These are phyloP conservation scores for Parnassius glacialis DNA, from an alignment of 2,888 invertebrate species.

Conservation along the genomic window DNA sequence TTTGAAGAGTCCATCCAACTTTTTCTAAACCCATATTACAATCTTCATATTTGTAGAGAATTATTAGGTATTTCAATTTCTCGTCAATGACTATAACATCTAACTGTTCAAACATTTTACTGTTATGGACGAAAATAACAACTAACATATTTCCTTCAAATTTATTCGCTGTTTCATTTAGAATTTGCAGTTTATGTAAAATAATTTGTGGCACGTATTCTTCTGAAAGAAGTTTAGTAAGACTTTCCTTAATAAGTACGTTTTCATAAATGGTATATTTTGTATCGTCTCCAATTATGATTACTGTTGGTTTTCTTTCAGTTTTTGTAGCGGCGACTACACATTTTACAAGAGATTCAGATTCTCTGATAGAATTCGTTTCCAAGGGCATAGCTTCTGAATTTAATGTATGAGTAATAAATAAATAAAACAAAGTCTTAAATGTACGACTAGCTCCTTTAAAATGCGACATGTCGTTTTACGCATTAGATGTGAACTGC, in stretches of 20 bases:
- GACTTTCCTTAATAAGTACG: not conserved
- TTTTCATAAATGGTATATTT: not conserved
- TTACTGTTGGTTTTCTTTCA: slow-evolving; percentile 11
- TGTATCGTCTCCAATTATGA: not conserved
- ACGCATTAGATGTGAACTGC: not conserved
- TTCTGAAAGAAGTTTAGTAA: slow-evolving; percentile 3
- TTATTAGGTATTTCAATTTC: slow-evolving; percentile 42
- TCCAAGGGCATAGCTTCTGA: not conserved
- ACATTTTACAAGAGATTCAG: slow-evolving; percentile 9
- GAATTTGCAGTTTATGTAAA: slow-evolving; percentile 2
- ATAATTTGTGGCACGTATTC: slow-evolving; percentile 8
- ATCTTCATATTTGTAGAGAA: slow-evolving; percentile 34
- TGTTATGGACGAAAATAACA: slow-evolving; percentile 37
- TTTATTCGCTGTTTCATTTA: not conserved
- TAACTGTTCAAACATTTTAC: slow-evolving; percentile 32
- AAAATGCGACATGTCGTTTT: not conserved
- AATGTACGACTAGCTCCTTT: not conserved
- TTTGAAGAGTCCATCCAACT: slow-evolving; percentile 35
- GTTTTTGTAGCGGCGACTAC: slow-evolving; percentile 1
- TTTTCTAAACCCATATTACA: slow-evolving; percentile 32
- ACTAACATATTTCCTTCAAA: slow-evolving; percentile 30
- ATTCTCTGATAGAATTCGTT: not conserved
- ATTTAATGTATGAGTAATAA: not conserved
- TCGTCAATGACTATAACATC: slow-evolving; percentile 29
- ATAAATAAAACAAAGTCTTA: not conserved